phyloP scores from a whole-genome alignment of 2,113 vertebrate genomes.

The Percina caprodes region DNA sequence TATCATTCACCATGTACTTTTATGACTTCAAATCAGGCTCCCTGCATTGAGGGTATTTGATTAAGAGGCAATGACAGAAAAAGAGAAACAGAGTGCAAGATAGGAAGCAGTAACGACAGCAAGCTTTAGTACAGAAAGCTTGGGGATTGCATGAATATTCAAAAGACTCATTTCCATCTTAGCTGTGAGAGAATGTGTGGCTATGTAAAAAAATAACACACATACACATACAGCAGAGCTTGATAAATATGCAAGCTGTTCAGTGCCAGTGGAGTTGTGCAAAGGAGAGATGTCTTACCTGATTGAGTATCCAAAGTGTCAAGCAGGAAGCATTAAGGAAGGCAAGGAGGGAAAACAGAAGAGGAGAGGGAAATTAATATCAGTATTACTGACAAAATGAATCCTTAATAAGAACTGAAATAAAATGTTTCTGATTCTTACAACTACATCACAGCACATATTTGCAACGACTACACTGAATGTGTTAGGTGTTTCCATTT shows the following conservation, averaged over 20 bases:
- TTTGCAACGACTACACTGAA: neutral
- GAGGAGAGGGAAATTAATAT: conserved; percentile 29
- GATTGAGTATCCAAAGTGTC: conserved; percentile 50
- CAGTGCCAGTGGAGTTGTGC: conserved; percentile 45
- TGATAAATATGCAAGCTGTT: conserved; percentile 59
- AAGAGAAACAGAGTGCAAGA: conserved; percentile 19
- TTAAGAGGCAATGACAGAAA: conserved; percentile 49
- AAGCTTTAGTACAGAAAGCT: conserved; percentile 52
- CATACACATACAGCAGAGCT: conserved; percentile 31
- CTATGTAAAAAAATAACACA: conserved; percentile 12
- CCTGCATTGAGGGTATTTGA: conserved; percentile 40
- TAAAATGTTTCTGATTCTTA: neutral
- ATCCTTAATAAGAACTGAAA: neutral
- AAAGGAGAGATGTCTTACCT: conserved; percentile 67
- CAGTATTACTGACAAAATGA: neutral
- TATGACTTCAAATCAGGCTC: conserved; percentile 33
- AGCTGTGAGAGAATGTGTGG: conserved; percentile 54
- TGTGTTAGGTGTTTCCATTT: neutral
- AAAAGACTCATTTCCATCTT: conserved; percentile 71
- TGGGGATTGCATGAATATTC: conserved; percentile 73
- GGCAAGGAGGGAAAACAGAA: conserved; percentile 19
- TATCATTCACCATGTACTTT: conserved; percentile 51
- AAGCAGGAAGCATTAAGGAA: conserved; percentile 12
- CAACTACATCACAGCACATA: neutral
- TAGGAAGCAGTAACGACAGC: conserved; percentile 59